These are phyloP conservation scores for Hoplodrina blanda DNA, from an alignment of 2,888 invertebrate genomes.

Conservation along the genomic window DNA sequence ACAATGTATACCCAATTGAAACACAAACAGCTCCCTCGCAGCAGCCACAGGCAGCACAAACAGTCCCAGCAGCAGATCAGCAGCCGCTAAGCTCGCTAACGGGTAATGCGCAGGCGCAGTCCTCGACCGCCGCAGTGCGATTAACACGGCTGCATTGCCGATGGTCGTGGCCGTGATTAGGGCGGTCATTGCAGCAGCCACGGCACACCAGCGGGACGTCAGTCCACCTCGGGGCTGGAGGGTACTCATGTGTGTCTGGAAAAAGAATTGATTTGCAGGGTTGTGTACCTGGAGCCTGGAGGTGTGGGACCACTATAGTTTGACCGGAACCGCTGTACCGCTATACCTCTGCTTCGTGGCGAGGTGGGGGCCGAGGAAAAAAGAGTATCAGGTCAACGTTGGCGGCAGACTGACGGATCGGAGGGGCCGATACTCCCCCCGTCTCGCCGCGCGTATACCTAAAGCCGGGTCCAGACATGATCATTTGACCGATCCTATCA, in stretches of 20 bases:
- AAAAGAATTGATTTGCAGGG: neutral
- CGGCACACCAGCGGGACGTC: slow-evolving; percentile 67
- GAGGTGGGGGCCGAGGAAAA: too few relatives aligned
- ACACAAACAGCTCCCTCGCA: slow-evolving; percentile 89
- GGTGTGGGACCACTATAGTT: too few relatives aligned
- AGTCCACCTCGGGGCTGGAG: slow-evolving; percentile 72
- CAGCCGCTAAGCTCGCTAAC: slow-evolving; percentile 92
- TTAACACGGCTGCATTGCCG: slow-evolving; percentile 80
- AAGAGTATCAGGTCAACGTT: too few relatives aligned
- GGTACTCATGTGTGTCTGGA: slow-evolving; percentile 55
- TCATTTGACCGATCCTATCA: too few relatives aligned
- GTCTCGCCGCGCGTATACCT: too few relatives aligned
- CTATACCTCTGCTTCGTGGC: too few relatives aligned
- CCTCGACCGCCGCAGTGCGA: slow-evolving; percentile 74
- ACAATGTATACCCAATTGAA: slow-evolving; percentile 76
- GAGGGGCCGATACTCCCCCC: too few relatives aligned
- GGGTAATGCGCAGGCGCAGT: slow-evolving; percentile 92
- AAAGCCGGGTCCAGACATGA: too few relatives aligned
- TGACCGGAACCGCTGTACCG: too few relatives aligned
- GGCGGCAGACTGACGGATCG: too few relatives aligned
- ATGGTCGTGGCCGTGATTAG: slow-evolving; percentile 73
- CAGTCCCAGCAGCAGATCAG: slow-evolving; percentile 91
- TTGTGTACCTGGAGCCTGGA: too few relatives aligned
- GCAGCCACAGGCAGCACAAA: slow-evolving; percentile 91
- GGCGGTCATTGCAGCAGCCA: slow-evolving; percentile 72